Base-by-base conservation (phyloP, 2,797 vertebrate species). In the Poecilia picta region DNA sequence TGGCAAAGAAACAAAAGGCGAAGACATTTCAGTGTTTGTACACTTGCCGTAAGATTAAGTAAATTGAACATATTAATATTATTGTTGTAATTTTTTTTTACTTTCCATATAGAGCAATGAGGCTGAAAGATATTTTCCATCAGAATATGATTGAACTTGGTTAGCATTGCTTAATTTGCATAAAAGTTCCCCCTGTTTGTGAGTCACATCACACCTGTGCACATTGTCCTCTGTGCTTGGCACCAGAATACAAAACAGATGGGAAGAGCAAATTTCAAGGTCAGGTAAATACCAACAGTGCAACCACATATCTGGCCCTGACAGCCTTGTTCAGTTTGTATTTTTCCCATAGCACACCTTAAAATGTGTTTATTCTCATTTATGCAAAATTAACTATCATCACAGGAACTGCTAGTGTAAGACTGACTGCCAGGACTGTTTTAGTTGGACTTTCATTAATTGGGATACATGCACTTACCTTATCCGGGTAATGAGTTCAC, bases 371-470 rank as follows among this genome's bases (percentile, higher is more conserved):
- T 75, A 43, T 84, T 83, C 25, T 73, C 33, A 66, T 71, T 33
- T 79, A 49, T 77, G 73, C 66, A 78, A 84, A 87, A 83, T 89
- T 51, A 85, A 23, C 66, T 75, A 88, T 87, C 74, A 82, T 89
- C 82, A 70, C 68, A 68, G 49, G 72, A 55, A 13, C 71, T 85
- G 75, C 45, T 82, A 80, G 89, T 84, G 83, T 85, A 86, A 81
- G 77, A 68, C 84, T 85, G 87, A 76, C 87, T 81, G 77, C 88
- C 5, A 36, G 80, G 78, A 84, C 72, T 62, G 15, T 80, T 90
- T 84, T 84, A 78, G 90, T 87, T 18, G 0, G 68, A 87, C 83
- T 68, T 71, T 74, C 78, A 90, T 87, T 85, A 87, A 92, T 91
- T 83, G 90, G 78, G 73, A 74, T 51, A 85, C 90, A 88, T 90